phyloP scores from a whole-genome alignment of 2,113 vertebrate species.

The Heloderma charlesbogerti region DNA sequence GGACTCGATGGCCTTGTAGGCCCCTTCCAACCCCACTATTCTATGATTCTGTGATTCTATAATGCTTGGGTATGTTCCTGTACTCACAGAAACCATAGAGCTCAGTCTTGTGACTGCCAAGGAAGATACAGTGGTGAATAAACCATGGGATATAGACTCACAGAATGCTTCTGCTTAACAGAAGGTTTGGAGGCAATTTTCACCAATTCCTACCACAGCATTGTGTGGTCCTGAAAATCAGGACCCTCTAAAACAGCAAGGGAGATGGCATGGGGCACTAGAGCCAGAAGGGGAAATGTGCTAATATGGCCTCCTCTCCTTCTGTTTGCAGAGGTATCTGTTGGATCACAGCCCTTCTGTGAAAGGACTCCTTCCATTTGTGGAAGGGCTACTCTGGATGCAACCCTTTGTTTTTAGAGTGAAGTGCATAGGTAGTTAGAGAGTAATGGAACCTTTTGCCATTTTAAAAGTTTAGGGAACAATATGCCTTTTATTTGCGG shows the following conservation, averaged over 20 bases:
- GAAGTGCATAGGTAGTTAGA: not conserved
- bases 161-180: not conserved
- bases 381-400: not conserved
- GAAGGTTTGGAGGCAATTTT: not conserved
- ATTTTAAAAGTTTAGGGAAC: conserved; percentile 15
- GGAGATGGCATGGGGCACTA: not conserved
- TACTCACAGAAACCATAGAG: not conserved
- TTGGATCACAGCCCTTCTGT: not conserved
- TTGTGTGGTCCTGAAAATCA: not conserved
- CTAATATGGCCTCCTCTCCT: not conserved
- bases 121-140: not conserved
- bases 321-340: not conserved
- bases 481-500: conserved; percentile 40
- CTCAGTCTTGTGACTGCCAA: not conserved
- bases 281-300: not conserved
- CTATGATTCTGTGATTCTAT: too few species aligned
- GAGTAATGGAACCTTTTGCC: conserved; percentile 18
- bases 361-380: not conserved
- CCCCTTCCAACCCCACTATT: too few species aligned
- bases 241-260: not conserved
- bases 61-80: not conserved
- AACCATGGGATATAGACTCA: not conserved
- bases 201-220: not conserved
- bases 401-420: not conserved
- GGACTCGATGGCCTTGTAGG: too few species aligned